Base-by-base conservation (phyloP, 2,888 invertebrate genomes). In the Machimus rusticus region DNA sequence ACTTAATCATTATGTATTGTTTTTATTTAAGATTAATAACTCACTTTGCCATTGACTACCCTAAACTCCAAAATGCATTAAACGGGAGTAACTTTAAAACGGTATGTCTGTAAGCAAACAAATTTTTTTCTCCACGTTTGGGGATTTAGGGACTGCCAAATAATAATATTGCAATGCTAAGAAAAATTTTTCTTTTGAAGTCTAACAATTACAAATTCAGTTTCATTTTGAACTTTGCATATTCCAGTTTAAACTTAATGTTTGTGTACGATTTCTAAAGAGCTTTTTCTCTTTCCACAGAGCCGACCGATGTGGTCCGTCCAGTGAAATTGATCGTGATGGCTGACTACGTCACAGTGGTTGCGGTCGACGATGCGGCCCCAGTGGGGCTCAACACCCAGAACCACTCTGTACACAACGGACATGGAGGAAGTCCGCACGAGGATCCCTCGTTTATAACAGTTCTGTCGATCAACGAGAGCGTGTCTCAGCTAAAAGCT, bases 311-410 rank as follows among this genome's bases (percentile, higher is more conserved):
- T 85, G 85, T 16, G 66, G 74, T 39, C 57, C 16, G 23, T 9
- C 46, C 43, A 31, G 74, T 74, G 31, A 46, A 28, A 31, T 23
- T 51, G 46, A 57, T 23, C 6, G 9, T 39, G 19, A 90, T 91
- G 89, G 92, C 91, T 87, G 94, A 94, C 90, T 95, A 94, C 90
- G 93, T 95, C 87, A 95, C 95, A 51, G 95, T 95, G 81, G 94
- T 95, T 87, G 94, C 95, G 89, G 95, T 95, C 87, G 95, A 95
- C 88, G 92, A 93, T 88, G 93, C 90, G 88, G 76, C 88, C 88
- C 85, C 12, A 84, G 66, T n/a, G 28, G 37, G 86, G 28, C 66
- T 4, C 66, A 37, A 87, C 88, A 37, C 81, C 87, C 86, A 86
- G 87, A 87, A 34, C 88, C 88, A 88, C 89, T 89, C 89, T 89